These are phyloP conservation scores for Pachycephala philippinensis DNA, from an alignment of 2,113 vertebrate species.

Conservation along the genomic window DNA sequence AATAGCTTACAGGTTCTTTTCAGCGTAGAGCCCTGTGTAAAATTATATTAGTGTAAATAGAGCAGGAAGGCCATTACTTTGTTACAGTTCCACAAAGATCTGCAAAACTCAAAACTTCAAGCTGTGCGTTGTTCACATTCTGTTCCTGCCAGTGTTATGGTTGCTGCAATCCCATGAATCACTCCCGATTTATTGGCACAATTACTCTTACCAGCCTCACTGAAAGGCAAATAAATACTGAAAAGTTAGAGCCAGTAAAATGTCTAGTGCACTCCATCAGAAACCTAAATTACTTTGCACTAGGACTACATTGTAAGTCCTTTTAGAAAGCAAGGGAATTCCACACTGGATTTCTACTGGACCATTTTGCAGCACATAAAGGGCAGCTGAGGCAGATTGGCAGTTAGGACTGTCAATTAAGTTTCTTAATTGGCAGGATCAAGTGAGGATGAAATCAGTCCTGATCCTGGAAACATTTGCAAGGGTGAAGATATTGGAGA, in stretches of 20 bases:
- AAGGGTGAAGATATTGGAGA: not conserved
- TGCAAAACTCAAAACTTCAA: not conserved
- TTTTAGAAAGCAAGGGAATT: not conserved
- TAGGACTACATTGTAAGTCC: not conserved
- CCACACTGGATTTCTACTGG: not conserved
- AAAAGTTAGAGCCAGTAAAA: conserved; percentile 21
- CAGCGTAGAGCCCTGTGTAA: not conserved
- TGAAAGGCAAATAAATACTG: conserved; percentile 31
- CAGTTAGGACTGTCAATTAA: not conserved
- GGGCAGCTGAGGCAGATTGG: not conserved
- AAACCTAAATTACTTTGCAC: conserved; percentile 10
- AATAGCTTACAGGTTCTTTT: not conserved
- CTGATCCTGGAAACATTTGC: not conserved
- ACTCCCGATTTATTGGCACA: not conserved
- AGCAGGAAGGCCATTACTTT: not conserved
- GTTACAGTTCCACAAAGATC: not conserved
- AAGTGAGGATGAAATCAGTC: not conserved
- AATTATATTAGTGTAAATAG: not conserved
- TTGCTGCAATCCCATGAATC: not conserved
- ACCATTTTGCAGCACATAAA: not conserved
- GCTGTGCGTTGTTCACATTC: not conserved
- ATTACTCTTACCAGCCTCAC: not conserved
- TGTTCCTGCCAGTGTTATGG: not conserved
- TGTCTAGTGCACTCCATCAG: not conserved
- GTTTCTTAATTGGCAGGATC: not conserved